Base-by-base conservation (phyloP, 2,113 vertebrate species). In the Pollachius pollachius region DNA sequence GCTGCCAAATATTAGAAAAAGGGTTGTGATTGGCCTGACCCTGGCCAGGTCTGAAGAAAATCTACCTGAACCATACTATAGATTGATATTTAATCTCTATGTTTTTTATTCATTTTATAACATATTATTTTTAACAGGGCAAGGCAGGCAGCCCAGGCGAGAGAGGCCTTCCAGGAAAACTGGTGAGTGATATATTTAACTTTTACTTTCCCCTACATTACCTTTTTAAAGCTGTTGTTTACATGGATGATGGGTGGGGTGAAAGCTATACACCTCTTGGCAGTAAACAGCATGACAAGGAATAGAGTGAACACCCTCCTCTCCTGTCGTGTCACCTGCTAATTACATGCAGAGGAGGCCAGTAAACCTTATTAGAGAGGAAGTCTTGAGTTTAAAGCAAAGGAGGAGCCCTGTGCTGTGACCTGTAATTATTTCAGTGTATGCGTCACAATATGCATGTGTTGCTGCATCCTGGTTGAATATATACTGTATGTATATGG, bases 131-230 rank as follows among this genome's bases (percentile, higher is more conserved):
- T 34, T 88, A 2, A 66, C 68, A 99, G 97, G 97, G 96, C 65
- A 97, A 95, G 83, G 90, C 93, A 82, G 97, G 97, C 79, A 81
- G 82, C 87, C 94, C 90, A 63, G 97, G 97, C 81, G 94, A 94
- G 75, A 94, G 92, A 88, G 97, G 97, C 70, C 76, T 79, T 67
- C 84, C 90, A 72, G 97, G 97, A 66, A 86, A 89, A 70, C 72
- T 86, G 72, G 97, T 99, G 87, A 94, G 96, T 95, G 67, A 62
- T 19, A 18, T n/a, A 3, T 19, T 12, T 15, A 57, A 58, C 27
- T 67, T 15, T 62, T 11, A 23, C 1, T 65, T 64, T 63, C 8
- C 37, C n/a, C 48, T 61, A 16, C 54, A 41, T 48, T 4, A 72
- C 16, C 65, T 18, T 74, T 19, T 71, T 59, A 64, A 9, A 73